These are phyloP conservation scores for Papilio polyxenes DNA, from an alignment of 1,140 invertebrate species.

Conservation along the genomic window DNA sequence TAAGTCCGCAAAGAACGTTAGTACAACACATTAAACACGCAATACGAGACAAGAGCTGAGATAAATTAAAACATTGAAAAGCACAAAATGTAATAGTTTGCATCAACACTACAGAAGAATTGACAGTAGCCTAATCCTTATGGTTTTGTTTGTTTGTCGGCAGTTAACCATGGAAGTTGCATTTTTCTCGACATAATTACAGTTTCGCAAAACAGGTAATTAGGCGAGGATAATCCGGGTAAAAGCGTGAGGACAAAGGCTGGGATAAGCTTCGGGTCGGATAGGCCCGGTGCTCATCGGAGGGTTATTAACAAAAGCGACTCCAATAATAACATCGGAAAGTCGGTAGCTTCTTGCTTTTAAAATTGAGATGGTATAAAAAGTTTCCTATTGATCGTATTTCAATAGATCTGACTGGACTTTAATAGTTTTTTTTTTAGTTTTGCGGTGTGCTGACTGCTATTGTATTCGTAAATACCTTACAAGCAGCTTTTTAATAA, in stretches of 20 bases:
- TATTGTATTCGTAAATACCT: conserved; percentile 47
- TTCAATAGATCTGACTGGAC: conserved; percentile 49
- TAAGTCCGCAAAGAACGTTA: background rate
- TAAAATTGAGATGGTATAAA: conserved; percentile 61
- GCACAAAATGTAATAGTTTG: conserved; percentile 47
- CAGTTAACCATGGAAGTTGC: conserved; percentile 59
- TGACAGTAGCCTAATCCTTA: conserved; percentile 59
- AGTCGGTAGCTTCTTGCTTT: conserved; percentile 78
- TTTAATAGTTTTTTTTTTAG: conserved; percentile 45
- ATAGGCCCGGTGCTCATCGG: conserved; percentile 63
- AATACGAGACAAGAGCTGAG: background rate
- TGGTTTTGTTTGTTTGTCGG: conserved; percentile 65
- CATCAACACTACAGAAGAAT: conserved; percentile 49
- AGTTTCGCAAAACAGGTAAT: conserved; percentile 77
- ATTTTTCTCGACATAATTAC: conserved; percentile 69
- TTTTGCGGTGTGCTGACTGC: conserved; percentile 43
- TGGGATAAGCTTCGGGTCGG: conserved; percentile 58
- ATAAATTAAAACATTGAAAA: conserved; percentile 12
- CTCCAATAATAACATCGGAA: conserved; percentile 73
- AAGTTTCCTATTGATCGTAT: conserved; percentile 52
- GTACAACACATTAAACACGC: background rate
- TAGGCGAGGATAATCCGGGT: conserved; percentile 71
- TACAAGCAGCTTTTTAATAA: conserved; percentile 48
- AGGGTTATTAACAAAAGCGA: conserved; percentile 70
- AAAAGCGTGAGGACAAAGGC: conserved; percentile 63